Base-by-base conservation (phyloP, 1,140 invertebrate species). In the Solenopsis invicta region DNA sequence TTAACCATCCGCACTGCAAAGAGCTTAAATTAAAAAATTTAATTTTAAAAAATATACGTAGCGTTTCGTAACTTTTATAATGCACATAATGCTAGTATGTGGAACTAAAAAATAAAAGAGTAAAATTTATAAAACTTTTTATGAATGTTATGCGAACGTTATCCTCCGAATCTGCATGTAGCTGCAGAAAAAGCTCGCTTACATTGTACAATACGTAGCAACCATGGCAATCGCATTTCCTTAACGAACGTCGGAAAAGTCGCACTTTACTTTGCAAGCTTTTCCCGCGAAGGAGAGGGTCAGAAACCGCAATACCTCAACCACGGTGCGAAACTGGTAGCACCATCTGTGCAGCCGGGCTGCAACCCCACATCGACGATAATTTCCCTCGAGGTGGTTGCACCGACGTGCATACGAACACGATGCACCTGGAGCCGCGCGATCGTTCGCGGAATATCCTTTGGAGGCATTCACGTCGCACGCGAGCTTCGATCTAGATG, bases 291-390 rank as follows among this genome's bases (percentile, higher is more conserved):
- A 82, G 59, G 1, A 41, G 34, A 12, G 34, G 21, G 0, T 64
- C 13, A 67, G 52, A 61, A 78, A 18, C 21, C 37, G 48, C 37
- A 10, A 80, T 41, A 24, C n/a, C 16, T 56, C 34, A 48, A 37
- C n/a, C 37, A 61, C n/a, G 21, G 13, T 16, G 71, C n/a, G 66
- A 88, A 86, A 86, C 91, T 48, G 56, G 89, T 92, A 91, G 84
- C 92, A 76, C 93, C 93, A 94, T 94, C 93, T 94, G 85, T 93
- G 88, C 13, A 77, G 24, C n/a, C 50, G 29, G 18, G 37, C n/a
- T 54, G 85, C 75, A 93, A 93, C 89, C 87, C 87, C 82, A 18
- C 50, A 82, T 21, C 71, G 76, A 61, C 45, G 54, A 52, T 50
- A 69, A 78, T 66, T 86, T 34, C 78, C 54, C 80, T 50, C 45